phyloP scores from a whole-genome alignment of 2,797 vertebrate genomes.

The Macropus fuliginosus region DNA sequence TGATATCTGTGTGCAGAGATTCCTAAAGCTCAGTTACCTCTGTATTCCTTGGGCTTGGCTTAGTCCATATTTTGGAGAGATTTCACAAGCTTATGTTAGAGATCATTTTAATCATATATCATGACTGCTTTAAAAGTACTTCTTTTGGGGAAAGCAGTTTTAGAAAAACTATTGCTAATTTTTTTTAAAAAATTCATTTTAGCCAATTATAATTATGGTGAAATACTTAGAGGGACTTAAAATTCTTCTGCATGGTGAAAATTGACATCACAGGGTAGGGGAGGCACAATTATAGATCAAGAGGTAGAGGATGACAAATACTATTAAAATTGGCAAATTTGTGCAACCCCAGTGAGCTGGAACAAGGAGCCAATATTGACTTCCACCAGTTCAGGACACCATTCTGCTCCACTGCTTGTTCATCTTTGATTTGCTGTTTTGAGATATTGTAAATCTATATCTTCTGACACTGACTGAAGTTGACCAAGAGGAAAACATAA shows the following conservation, averaged over 20 bases:
- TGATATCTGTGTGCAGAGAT: not conserved
- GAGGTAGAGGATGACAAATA: slow-evolving; percentile 55
- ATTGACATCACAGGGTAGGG: not conserved
- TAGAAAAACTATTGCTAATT: not conserved
- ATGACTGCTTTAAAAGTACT: slow-evolving; percentile 23
- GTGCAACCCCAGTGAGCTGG: slow-evolving; percentile 18
- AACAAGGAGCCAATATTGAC: slow-evolving; percentile 32
- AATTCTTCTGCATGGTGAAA: slow-evolving; percentile 1
- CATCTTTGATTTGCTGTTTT: slow-evolving; percentile 77
- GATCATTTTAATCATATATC: slow-evolving; percentile 62
- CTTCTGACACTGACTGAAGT: slow-evolving; percentile 82
- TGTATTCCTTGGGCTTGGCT: not conserved
- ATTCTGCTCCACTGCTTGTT: slow-evolving; percentile 63
- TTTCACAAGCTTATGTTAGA: slow-evolving; percentile 33
- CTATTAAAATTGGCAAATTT: slow-evolving; percentile 57
- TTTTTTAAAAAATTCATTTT: slow-evolving; percentile 51
- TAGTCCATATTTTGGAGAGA: slow-evolving; percentile 32
- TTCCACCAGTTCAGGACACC: slow-evolving; percentile 52
- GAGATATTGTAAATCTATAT: slow-evolving; percentile 81
- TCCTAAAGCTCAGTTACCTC: not conserved
- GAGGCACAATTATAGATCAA: slow-evolving; percentile 46
- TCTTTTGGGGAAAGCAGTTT: slow-evolving; percentile 58
- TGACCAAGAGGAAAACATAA: slow-evolving; percentile 81
- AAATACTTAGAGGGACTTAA: slow-evolving; percentile 43
- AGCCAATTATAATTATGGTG: slow-evolving; percentile 43